These are phyloP conservation scores for Triops cancriformis DNA, from an alignment of 1,140 invertebrate species.

Conservation along the genomic window DNA sequence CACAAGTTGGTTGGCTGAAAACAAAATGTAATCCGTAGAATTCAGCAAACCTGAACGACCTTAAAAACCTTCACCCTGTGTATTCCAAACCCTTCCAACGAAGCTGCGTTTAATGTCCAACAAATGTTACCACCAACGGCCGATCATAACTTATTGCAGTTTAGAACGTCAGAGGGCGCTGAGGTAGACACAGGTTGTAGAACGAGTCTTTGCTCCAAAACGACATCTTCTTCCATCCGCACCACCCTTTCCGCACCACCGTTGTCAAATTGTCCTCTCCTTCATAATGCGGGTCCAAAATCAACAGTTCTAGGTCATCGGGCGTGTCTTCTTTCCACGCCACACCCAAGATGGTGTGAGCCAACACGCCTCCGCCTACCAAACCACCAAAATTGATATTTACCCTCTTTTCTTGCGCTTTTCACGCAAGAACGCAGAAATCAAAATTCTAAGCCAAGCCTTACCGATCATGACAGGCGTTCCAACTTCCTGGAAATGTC, in stretches of 20 bases:
- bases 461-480: slow-evolving; percentile 97
- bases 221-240: slow-evolving; percentile 80
- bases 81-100: too few relatives aligned
- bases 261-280: slow-evolving; percentile 63
- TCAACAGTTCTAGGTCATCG: slow-evolving; percentile 73
- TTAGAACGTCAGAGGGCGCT: slow-evolving; percentile 35
- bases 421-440: neutral
- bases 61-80: too few relatives aligned
- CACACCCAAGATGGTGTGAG: slow-evolving; percentile 95
- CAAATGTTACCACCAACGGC: neutral
- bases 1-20: too few relatives aligned
- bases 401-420: neutral
- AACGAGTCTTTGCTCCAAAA: slow-evolving; percentile 90
- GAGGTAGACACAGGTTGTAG: slow-evolving; percentile 91
- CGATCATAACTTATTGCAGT: slow-evolving; percentile 6
- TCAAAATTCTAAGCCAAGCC: slow-evolving; percentile 24
- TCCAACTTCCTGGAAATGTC: slow-evolving; percentile 87
- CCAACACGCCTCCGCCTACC: slow-evolving; percentile 87
- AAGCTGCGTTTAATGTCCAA: too few relatives aligned
- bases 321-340: slow-evolving; percentile 68
- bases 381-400: slow-evolving; percentile 22
- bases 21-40: too few relatives aligned
- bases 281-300: slow-evolving; percentile 97
- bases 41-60: too few relatives aligned
- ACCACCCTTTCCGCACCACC: slow-evolving; percentile 78